phyloP scores from a whole-genome alignment of 2,113 vertebrate genomes.

The Etheostoma spectabile region DNA sequence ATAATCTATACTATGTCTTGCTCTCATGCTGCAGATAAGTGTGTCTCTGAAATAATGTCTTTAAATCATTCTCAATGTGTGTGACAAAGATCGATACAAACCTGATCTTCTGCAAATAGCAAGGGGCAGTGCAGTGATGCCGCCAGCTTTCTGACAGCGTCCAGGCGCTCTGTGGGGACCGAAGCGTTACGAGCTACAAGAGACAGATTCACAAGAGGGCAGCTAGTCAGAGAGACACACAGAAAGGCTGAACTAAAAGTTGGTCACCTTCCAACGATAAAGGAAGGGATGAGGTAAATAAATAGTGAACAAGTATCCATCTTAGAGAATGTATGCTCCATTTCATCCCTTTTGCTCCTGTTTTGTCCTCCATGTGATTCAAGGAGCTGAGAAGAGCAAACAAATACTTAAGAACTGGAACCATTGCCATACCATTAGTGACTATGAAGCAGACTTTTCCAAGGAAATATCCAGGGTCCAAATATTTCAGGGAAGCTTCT shows the following conservation, averaged over 20 bases:
- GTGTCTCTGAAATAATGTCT: not conserved
- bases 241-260: not conserved
- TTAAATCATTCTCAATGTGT: not conserved
- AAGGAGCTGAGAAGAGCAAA: not conserved
- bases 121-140: slow-evolving; percentile 79
- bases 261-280: not conserved
- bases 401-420: not conserved
- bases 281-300: not conserved
- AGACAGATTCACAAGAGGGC: slow-evolving; percentile 21
- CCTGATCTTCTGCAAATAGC: slow-evolving; percentile 83
- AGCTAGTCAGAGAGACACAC: slow-evolving; percentile 14
- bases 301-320: not conserved
- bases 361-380: not conserved
- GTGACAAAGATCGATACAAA: slow-evolving; percentile 43
- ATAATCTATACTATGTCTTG: not conserved
- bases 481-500: slow-evolving; percentile 76
- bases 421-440: slow-evolving; percentile 74
- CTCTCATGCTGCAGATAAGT: not conserved
- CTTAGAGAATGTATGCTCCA: not conserved
- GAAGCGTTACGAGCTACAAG: slow-evolving; percentile 71
- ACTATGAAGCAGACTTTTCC: slow-evolving; percentile 86
- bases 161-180: slow-evolving; percentile 67
- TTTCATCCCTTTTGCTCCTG: not conserved
- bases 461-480: slow-evolving; percentile 82
- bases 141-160: slow-evolving; percentile 77